Evolutionary conservation across 2,797 vertebrate species (phyloP).

Genomic region (Sebastes hubbsi): DNA sequence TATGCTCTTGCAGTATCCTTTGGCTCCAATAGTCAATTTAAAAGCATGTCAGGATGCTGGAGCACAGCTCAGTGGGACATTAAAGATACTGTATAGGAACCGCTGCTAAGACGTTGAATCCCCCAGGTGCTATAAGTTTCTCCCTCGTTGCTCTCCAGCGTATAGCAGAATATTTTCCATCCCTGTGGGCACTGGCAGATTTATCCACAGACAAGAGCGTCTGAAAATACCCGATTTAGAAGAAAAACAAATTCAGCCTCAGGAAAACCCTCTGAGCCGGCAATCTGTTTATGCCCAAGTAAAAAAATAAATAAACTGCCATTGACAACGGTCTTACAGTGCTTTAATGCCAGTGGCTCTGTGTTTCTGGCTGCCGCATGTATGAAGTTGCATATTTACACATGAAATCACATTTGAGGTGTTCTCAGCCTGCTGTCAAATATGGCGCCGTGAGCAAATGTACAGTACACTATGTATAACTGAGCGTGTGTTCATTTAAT

Average conservation of each 20-base stretch:
- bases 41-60: background rate
- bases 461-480: background rate
- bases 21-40: background rate
- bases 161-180: constrained; percentile 47
- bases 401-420: constrained; percentile 42
- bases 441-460: constrained; percentile 1
- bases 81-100: constrained; percentile 1
- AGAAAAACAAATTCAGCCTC: constrained; percentile 54
- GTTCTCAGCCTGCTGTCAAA: constrained; percentile 31
- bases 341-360: constrained; percentile 31
- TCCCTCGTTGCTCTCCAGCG: constrained; percentile 1
- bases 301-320: constrained; percentile 13
- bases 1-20: background rate
- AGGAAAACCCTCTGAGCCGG: constrained; percentile 48
- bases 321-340: constrained; percentile 45
- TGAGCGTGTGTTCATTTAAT: background rate
- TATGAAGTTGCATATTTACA: constrained; percentile 16
- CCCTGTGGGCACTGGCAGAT: constrained; percentile 48
- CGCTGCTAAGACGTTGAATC: constrained; percentile 1
- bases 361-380: constrained; percentile 20
- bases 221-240: constrained; percentile 38
- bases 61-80: constrained; percentile 16
- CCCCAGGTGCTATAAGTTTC: constrained; percentile 3
- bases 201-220: constrained; percentile 43
- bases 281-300: constrained; percentile 58